Evolutionary conservation across 2,113 vertebrate species (phyloP), one percentile per base, ranked within the genome.

Genomic region (Hemibagrus wyckioides): DNA sequence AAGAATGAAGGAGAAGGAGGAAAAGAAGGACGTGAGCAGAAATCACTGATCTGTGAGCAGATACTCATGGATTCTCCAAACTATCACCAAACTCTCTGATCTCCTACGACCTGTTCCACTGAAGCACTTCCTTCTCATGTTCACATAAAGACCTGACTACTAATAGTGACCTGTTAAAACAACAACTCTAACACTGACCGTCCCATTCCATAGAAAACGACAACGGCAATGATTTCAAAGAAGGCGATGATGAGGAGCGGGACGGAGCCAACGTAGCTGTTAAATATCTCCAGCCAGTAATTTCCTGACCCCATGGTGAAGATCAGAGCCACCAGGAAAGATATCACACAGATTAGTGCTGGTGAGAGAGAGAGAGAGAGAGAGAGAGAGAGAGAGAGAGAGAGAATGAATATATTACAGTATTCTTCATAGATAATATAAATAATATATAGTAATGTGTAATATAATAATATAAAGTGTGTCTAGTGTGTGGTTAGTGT

Each of bases 211-310:
- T 96, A 96, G 75, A 97, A 21, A 0, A 96, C 96, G 0, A 84
- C 77, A 10, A 99, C 95, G 0, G 93, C 94, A 0, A 92, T 81
- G 28, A 97, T 90, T 93, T 99, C 98, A 69, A 96, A 95, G 90
- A 97, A 96, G 15, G 96, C 96, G 0, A 99, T 92, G 88, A 97
- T 50, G 57, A 98, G 92, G 71, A 99, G 94, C 84, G 97, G 96
- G 21, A 98, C 39, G 0, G 97, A 96, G 6, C 92, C 95, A 0
- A 94, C 96, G 0, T 96, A 97, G 87, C 82, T 93, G 89, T 98
- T 97, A 44, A 99, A 98, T 88, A 97, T 92, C 92, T 97, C 96
- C 50, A 99, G 94, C 98, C 98, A 99, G 92, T 99, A 99, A 93
- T 94, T 97, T 2, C 98, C 98, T 0, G 97, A 99, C 39, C 94